A percentile compares a stretch with the other conserved stretches of the same genome.
Conservation (phyloP, 2,888 invertebrate species). For the Noctuana brunneofusca region DNA sequence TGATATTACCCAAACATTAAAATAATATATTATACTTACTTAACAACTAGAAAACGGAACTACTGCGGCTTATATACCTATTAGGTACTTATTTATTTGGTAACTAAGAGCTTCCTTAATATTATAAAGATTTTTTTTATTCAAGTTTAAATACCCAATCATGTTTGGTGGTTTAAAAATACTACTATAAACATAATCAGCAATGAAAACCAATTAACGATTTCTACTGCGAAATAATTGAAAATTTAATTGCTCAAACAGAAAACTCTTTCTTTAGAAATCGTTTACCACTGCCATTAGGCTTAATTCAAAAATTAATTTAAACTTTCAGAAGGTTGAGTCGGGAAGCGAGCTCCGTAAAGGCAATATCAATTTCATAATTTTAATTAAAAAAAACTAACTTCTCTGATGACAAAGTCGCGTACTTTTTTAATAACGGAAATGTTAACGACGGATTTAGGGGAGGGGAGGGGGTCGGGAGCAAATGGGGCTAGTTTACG, state of each 20-base stretch:
- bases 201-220: conserved; percentile 67
- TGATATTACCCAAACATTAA: too few relatives aligned
- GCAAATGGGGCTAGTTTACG: conserved; percentile 47
- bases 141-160: not conserved
- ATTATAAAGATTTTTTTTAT: not conserved
- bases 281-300: conserved; percentile 79
- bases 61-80: too few relatives aligned
- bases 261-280: conserved; percentile 78
- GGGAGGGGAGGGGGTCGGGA: conserved; percentile 43
- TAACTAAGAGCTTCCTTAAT: too few relatives aligned
- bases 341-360: conserved; percentile 72
- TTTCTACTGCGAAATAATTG: conserved; percentile 69
- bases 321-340: conserved; percentile 81
- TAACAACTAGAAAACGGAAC: too few relatives aligned
- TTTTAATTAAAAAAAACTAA: conserved; percentile 83
- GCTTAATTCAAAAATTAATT: conserved; percentile 83
- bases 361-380: conserved; percentile 83
- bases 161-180: not conserved
- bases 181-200: conserved; percentile 32
- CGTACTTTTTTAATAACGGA: conserved; percentile 83
- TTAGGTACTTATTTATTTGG: too few relatives aligned
- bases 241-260: conserved; percentile 71
- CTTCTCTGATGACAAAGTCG: conserved; percentile 80
- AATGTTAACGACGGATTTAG: conserved; percentile 71
- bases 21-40: not conserved